Percentiles rank a stretch among this genome's conserved stretches.
Evolutionary conservation across 1,140 invertebrate species (phyloP).

Genomic region (Drosophila tropicalis): DNA sequence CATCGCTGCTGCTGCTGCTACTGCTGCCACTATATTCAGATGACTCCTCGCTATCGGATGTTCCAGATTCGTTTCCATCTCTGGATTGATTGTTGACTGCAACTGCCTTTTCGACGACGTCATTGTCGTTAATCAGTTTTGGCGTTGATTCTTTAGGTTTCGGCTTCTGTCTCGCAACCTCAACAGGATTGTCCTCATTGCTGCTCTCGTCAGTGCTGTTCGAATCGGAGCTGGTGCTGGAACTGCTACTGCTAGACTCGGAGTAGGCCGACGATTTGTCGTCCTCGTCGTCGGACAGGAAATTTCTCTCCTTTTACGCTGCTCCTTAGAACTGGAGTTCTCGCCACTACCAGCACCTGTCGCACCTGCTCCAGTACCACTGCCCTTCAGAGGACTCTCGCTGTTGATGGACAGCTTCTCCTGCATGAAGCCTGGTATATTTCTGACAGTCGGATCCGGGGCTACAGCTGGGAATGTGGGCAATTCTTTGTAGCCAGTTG

Average conservation of each 20-base stretch:
- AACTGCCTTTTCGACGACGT: constrained; percentile 7
- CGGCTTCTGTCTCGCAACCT: constrained; percentile 45
- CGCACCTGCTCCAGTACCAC: neutral
- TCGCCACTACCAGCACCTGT: neutral
- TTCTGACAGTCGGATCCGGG: constrained; percentile 91
- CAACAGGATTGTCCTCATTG: constrained; percentile 15
- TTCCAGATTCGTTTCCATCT: constrained; percentile 46
- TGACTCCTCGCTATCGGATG: constrained; percentile 72
- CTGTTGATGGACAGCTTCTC: constrained; percentile 49
- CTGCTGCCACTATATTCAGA: constrained; percentile 70
- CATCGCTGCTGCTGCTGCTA: constrained; percentile 41
- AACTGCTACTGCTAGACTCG: constrained; percentile 53
- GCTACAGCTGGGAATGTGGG: constrained; percentile 92
- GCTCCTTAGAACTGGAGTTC: neutral
- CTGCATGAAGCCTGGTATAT: constrained; percentile 86
- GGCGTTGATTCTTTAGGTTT: constrained; percentile 18
- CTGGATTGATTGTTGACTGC: constrained; percentile 13
- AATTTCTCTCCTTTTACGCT: constrained; percentile 60
- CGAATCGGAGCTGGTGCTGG: constrained; percentile 47
- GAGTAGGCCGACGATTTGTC: constrained; percentile 69
- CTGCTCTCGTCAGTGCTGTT: constrained; percentile 58
- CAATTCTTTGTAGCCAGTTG: constrained; percentile 94
- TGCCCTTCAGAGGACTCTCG: constrained; percentile 24
- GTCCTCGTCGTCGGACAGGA: constrained; percentile 81
- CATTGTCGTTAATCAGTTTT: neutral